These are phyloP conservation scores for Sylvietta virens DNA, from an alignment of 2,113 vertebrate genomes.

Conservation along the genomic window DNA sequence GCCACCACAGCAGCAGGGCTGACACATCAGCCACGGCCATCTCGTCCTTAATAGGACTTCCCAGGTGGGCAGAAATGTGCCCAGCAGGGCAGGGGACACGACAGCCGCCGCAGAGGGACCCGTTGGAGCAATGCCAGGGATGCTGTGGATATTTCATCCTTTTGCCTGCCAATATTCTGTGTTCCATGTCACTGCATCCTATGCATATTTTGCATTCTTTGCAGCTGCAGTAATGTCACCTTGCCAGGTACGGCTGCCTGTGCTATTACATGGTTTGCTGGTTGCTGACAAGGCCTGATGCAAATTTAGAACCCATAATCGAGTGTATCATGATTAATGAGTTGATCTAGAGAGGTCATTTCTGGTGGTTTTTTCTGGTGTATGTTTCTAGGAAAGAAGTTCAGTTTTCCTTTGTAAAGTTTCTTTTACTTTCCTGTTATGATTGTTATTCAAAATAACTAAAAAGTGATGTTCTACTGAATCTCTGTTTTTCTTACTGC, in stretches of 20 bases:
- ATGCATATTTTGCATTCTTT: not conserved
- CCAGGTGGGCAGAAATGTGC: not conserved
- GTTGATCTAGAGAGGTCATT: not conserved
- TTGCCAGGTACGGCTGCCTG: not conserved
- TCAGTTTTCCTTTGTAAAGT: not conserved
- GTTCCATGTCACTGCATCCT: not conserved
- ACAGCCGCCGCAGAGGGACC: rapidly evolving
- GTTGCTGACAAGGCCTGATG: not conserved
- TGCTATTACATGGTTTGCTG: not conserved
- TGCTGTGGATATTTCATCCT: not conserved
- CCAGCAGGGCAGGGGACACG: not conserved
- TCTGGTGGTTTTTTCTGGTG: not conserved
- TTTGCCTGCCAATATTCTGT: not conserved
- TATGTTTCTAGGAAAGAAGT: not conserved
- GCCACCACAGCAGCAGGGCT: not conserved
- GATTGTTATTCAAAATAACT: not conserved
- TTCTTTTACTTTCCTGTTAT: not conserved
- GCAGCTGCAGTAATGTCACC: not conserved
- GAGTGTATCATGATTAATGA: not conserved
- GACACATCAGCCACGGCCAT: not conserved
- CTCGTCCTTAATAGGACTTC: constrained; percentile 12
- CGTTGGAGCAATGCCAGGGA: not conserved
- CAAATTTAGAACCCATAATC: not conserved
- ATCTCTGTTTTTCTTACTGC: not conserved
- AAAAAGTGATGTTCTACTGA: not conserved